A percentile compares a stretch with the other conserved stretches of the same genome.
phyloP scores from a whole-genome alignment of 2,888 invertebrate genomes.

The Mamestra brassicae region DNA sequence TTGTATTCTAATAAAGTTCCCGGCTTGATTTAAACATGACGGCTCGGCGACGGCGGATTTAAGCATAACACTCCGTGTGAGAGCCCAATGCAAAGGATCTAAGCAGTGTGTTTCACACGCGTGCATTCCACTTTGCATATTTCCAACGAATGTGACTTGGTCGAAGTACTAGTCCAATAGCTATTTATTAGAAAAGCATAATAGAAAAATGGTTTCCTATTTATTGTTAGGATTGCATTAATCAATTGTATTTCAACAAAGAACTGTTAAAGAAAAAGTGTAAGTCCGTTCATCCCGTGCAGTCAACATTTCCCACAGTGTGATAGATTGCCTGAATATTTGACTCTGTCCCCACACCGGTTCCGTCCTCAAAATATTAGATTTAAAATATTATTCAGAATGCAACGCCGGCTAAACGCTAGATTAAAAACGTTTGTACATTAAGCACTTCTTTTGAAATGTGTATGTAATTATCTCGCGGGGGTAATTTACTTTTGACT shows the following conservation, averaged over 20 bases:
- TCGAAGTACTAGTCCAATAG: not conserved
- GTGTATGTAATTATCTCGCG: slow-evolving; percentile 5
- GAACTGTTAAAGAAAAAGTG: slow-evolving; percentile 13
- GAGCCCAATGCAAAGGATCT: not conserved
- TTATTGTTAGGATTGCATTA: not conserved
- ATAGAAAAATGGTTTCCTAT: not conserved
- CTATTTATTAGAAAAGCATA: not conserved
- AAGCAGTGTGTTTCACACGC: not conserved
- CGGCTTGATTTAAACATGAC: too few species aligned
- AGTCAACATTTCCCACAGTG: slow-evolving; percentile 1
- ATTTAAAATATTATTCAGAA: slow-evolving; percentile 8
- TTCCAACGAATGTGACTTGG: not conserved
- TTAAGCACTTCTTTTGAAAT: slow-evolving; percentile 3
- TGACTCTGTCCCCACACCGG: slow-evolving; percentile 12
- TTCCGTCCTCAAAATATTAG: slow-evolving; percentile 5
- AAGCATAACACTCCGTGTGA: not conserved
- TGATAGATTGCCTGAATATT: not conserved
- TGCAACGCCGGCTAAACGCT: slow-evolving; percentile 3
- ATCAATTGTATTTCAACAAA: not conserved
- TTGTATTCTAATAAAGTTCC: too few species aligned
- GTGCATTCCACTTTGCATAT: not conserved
- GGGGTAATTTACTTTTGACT: not conserved
- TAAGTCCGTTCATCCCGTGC: not conserved
- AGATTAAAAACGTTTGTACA: slow-evolving; percentile 1
- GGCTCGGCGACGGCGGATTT: too few species aligned